These are phyloP conservation scores for Endotricha flammealis DNA, from an alignment of 2,888 invertebrate species.

Conservation along the genomic window DNA sequence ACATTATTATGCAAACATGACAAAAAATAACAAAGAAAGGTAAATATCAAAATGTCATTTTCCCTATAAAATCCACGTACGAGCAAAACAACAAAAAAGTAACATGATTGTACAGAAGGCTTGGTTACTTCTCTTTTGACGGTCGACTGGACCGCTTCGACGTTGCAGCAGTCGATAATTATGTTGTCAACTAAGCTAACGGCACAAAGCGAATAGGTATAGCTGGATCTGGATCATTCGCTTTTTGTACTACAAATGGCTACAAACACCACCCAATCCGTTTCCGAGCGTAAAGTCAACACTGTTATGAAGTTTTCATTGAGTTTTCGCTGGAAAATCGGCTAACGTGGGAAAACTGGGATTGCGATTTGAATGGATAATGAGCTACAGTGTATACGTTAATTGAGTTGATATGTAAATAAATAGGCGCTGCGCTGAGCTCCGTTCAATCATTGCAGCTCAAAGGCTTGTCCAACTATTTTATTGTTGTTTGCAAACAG, in stretches of 20 bases:
- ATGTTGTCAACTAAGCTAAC: slow-evolving; percentile 30
- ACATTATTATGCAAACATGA: too few relatives aligned
- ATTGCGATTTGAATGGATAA: slow-evolving; percentile 72
- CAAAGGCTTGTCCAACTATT: slow-evolving; percentile 52
- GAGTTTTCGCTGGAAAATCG: slow-evolving; percentile 61
- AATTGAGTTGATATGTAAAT: slow-evolving; percentile 73
- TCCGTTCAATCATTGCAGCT: slow-evolving; percentile 54
- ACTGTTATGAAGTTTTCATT: slow-evolving; percentile 72
- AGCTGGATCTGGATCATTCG: slow-evolving; percentile 69
- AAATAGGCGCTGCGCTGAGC: slow-evolving; percentile 42
- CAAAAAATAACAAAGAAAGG: too few relatives aligned
- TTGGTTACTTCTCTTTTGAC: slow-evolving; percentile 39
- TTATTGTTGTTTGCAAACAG: slow-evolving; percentile 48
- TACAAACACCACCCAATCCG: slow-evolving; percentile 71
- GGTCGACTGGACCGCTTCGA: slow-evolving; percentile 53
- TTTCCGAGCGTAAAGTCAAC: slow-evolving; percentile 68
- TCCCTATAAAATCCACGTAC: too few relatives aligned
- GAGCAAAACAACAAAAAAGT: too few relatives aligned
- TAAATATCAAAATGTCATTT: too few relatives aligned
- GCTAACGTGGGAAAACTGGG: slow-evolving; percentile 61
- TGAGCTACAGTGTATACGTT: slow-evolving; percentile 61
- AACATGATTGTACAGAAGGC: slow-evolving; percentile 2
- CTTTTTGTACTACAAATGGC: slow-evolving; percentile 73
- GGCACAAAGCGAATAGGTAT: slow-evolving; percentile 66
- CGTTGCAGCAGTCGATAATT: slow-evolving; percentile 25